phyloP scores from a whole-genome alignment of 2,797 vertebrate species.

The Dicrostonyx torquatus region DNA sequence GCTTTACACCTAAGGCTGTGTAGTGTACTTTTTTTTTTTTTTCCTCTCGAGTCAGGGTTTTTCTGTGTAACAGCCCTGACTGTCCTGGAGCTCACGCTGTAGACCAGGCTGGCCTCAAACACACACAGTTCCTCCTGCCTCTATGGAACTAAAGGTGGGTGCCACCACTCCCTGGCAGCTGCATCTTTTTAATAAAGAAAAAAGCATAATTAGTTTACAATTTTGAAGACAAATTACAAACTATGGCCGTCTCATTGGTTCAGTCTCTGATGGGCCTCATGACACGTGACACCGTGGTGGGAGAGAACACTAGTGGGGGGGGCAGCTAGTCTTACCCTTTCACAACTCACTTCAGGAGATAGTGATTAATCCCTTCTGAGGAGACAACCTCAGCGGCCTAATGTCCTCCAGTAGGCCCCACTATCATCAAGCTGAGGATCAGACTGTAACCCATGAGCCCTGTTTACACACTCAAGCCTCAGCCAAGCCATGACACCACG shows the following conservation, averaged over 20 bases:
- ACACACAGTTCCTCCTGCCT: too few relatives aligned
- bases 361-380: neutral
- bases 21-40: too few relatives aligned
- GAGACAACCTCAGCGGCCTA: neutral
- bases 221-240: neutral
- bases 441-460: neutral
- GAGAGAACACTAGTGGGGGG: neutral
- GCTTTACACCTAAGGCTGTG: neutral
- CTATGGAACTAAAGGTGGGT: too few relatives aligned
- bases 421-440: neutral
- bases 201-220: neutral
- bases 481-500: neutral
- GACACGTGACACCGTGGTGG: neutral
- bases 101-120: too few relatives aligned
- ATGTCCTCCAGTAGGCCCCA: neutral
- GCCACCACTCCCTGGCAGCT: too few relatives aligned
- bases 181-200: neutral
- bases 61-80: too few relatives aligned
- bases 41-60: too few relatives aligned
- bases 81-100: too few relatives aligned
- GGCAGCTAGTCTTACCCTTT: neutral
- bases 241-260: neutral
- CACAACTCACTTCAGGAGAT: neutral
- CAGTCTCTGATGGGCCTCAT: neutral
- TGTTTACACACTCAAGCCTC: neutral